Conservation (phyloP, 2,888 invertebrate species). For the Cheilosia grossa region DNA sequence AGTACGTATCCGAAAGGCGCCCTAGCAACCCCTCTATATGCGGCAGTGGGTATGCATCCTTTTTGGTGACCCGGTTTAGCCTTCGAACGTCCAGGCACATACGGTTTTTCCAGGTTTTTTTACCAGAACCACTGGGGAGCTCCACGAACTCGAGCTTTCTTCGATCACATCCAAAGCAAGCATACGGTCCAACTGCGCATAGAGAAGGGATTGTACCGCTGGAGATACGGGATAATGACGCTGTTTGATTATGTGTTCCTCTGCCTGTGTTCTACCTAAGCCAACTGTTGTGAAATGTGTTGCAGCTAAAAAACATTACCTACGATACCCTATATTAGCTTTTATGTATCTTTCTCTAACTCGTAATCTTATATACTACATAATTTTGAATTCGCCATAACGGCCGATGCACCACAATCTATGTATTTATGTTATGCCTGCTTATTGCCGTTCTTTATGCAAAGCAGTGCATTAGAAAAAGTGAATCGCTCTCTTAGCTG, state of each 20-base stretch:
- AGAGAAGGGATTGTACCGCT: neutral
- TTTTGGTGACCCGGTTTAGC: neutral
- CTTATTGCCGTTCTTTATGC: too few relatives aligned
- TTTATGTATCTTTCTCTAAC: too few relatives aligned
- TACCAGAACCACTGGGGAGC: conserved; percentile 3
- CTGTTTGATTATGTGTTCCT: neutral
- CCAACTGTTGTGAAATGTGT: too few relatives aligned
- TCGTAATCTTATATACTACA: too few relatives aligned
- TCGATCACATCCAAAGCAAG: neutral
- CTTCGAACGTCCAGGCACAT: neutral
- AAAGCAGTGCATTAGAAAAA: too few relatives aligned
- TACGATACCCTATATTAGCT: too few relatives aligned
- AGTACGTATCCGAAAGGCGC: conserved; percentile 1
- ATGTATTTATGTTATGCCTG: too few relatives aligned
- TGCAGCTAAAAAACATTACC: too few relatives aligned
- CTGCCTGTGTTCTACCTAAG: neutral
- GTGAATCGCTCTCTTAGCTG: too few relatives aligned
- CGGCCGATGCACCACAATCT: too few relatives aligned
- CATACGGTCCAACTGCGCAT: neutral
- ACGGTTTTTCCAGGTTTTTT: neutral
- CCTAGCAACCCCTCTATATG: conserved; percentile 12
- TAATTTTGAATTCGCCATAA: too few relatives aligned
- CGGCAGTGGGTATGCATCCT: neutral
- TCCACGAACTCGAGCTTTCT: conserved; percentile 14
- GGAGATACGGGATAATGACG: conserved; percentile 23